Conservation (phyloP, 2,113 vertebrate genomes). For the Eptesicus fuscus region DNA sequence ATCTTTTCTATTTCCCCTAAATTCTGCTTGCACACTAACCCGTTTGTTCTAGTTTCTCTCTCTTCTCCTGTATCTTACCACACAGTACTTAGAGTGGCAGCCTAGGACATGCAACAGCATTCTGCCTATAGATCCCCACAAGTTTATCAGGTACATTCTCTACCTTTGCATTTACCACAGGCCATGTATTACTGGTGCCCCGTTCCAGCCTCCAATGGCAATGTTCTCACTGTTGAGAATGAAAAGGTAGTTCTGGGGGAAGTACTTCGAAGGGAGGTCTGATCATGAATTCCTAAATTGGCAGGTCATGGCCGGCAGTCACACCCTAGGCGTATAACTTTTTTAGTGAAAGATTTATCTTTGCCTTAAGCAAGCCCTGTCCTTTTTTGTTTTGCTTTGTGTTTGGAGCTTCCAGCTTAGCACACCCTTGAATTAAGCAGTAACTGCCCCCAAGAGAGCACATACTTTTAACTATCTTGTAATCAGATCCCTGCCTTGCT, state of each 20-base stretch:
- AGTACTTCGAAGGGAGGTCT: not conserved
- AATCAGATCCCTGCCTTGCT: not conserved
- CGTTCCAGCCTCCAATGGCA: not conserved
- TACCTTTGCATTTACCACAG: not conserved
- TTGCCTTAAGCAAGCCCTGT: not conserved
- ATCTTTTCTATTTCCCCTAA: not conserved
- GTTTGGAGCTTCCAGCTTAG: not conserved
- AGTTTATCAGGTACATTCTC: not conserved
- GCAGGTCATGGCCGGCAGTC: not conserved
- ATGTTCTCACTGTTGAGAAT: not conserved
- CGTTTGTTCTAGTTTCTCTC: not conserved
- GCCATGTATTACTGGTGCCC: too few relatives aligned
- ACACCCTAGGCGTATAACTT: not conserved
- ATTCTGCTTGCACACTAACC: not conserved
- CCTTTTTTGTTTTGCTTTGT: not conserved
- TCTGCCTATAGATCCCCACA: not conserved
- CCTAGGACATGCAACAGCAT: not conserved
- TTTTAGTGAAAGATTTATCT: not conserved
- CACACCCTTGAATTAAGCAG: not conserved
- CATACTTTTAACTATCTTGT: not conserved
- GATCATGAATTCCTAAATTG: not conserved
- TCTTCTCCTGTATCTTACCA: not conserved
- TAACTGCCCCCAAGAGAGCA: not conserved
- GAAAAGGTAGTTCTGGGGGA: not conserved
- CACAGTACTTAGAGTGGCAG: not conserved